Percentiles rank a stretch among this genome's conserved stretches.
Conservation (phyloP, 2,888 invertebrate genomes). For the Polietes domitor region DNA sequence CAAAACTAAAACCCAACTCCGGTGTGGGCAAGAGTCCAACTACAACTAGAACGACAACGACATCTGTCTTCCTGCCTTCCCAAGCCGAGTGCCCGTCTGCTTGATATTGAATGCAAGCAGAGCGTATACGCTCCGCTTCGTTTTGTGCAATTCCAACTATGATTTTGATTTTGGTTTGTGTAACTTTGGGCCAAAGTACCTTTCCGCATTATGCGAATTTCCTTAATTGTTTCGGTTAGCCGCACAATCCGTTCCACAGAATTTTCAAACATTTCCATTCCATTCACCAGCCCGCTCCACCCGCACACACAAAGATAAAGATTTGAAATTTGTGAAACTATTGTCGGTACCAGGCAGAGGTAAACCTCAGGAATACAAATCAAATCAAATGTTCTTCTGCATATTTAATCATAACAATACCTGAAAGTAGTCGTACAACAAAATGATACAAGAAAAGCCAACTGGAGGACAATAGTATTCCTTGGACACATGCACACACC, state of each 20-base stretch:
- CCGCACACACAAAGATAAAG: slow-evolving; percentile 39
- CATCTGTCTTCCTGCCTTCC: slow-evolving; percentile 30
- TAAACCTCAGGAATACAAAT: slow-evolving; percentile 79
- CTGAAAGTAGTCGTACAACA: neutral
- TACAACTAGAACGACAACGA: neutral
- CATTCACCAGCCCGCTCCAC: slow-evolving; percentile 24
- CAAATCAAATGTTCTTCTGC: slow-evolving; percentile 71
- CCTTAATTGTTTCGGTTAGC: slow-evolving; percentile 80
- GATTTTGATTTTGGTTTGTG: slow-evolving; percentile 14
- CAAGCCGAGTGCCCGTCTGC: neutral
- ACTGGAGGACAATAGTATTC: neutral
- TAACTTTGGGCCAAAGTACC: slow-evolving; percentile 47
- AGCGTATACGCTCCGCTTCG: slow-evolving; percentile 36
- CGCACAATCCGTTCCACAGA: slow-evolving; percentile 79
- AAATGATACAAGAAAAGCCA: neutral
- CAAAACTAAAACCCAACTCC: slow-evolving; percentile 34
- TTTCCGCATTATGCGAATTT: slow-evolving; percentile 73
- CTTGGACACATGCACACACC: neutral
- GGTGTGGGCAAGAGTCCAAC: neutral
- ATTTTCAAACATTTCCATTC: slow-evolving; percentile 71
- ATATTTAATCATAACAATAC: slow-evolving; percentile 57
- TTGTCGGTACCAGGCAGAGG: slow-evolving; percentile 68
- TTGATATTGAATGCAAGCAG: slow-evolving; percentile 46
- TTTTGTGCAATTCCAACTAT: slow-evolving; percentile 25
- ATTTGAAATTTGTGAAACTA: slow-evolving; percentile 53